Evolutionary conservation across 2,888 invertebrate genomes (phyloP).

Genomic region (Polyommatus iphigenia): DNA sequence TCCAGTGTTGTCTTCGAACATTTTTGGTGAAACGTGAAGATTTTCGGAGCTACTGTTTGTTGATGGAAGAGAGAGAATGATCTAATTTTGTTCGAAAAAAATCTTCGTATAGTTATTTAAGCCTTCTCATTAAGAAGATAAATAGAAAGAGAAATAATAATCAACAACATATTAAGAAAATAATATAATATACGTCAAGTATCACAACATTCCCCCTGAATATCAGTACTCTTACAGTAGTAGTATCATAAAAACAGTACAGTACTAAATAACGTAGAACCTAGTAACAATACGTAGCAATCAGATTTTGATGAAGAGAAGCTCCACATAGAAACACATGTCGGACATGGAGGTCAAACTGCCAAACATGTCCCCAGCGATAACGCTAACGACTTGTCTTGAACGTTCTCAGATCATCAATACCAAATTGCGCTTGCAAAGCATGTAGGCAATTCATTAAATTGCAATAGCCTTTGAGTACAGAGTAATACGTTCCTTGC

Average conservation of each 20-base stretch:
- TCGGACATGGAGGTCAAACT: slow-evolving; percentile 38
- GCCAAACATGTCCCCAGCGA: slow-evolving; percentile 38
- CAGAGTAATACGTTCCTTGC: slow-evolving; percentile 30
- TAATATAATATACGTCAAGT: too few relatives aligned
- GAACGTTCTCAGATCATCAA: slow-evolving; percentile 32
- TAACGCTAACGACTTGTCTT: slow-evolving; percentile 35
- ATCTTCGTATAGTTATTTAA: too few relatives aligned
- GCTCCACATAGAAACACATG: slow-evolving; percentile 33
- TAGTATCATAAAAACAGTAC: too few relatives aligned
- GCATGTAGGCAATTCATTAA: slow-evolving; percentile 31
- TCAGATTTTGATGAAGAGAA: neutral
- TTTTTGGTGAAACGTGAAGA: neutral
- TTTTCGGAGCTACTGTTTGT: neutral
- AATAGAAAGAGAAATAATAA: too few relatives aligned
- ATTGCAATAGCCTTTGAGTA: slow-evolving; percentile 30
- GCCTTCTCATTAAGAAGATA: too few relatives aligned
- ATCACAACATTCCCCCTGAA: too few relatives aligned
- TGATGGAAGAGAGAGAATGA: neutral
- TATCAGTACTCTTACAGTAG: too few relatives aligned
- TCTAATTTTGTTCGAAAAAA: neutral
- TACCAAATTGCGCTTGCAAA: slow-evolving; percentile 29
- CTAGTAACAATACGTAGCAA: neutral
- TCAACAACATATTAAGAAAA: too few relatives aligned
- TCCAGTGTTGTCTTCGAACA: slow-evolving; percentile 1
- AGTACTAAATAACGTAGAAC: neutral